Evolutionary conservation across 2,888 invertebrate genomes (phyloP).

Genomic region (Eristalis intricaria): DNA sequence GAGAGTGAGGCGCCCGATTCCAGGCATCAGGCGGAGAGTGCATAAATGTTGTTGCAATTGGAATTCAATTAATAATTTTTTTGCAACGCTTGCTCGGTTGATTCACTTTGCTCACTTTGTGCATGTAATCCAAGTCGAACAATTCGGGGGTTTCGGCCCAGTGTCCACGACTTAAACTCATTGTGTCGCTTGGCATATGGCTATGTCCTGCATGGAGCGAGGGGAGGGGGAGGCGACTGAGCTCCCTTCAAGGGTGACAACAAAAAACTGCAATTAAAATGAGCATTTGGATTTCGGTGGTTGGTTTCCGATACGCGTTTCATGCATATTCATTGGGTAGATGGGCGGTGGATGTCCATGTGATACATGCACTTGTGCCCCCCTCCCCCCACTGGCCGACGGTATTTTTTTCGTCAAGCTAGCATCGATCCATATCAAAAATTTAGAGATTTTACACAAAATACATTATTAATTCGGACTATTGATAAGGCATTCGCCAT

Average conservation of each 20-base stretch:
- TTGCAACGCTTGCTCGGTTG: conserved; percentile 1
- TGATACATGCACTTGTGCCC: neutral
- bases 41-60: conserved; percentile 75
- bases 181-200: conserved; percentile 62
- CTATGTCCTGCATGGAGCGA: neutral
- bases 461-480: conserved; percentile 66
- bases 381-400: neutral
- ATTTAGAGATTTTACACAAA: conserved; percentile 69
- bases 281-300: conserved; percentile 56
- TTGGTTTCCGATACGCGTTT: conserved; percentile 56
- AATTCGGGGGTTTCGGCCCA: conserved; percentile 5
- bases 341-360: conserved; percentile 18
- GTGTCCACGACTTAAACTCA: conserved; percentile 36
- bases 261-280: conserved; percentile 61
- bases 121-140: conserved; percentile 55
- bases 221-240: neutral
- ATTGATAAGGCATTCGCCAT: conserved; percentile 60
- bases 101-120: conserved; percentile 26
- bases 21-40: conserved; percentile 1
- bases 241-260: conserved; percentile 1
- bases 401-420: neutral
- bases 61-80: conserved; percentile 78
- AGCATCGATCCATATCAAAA: conserved; percentile 59
- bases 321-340: conserved; percentile 61
- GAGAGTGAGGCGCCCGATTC: neutral